phyloP scores from a whole-genome alignment of 2,888 invertebrate species.

The Carpatolechia fugitivella region DNA sequence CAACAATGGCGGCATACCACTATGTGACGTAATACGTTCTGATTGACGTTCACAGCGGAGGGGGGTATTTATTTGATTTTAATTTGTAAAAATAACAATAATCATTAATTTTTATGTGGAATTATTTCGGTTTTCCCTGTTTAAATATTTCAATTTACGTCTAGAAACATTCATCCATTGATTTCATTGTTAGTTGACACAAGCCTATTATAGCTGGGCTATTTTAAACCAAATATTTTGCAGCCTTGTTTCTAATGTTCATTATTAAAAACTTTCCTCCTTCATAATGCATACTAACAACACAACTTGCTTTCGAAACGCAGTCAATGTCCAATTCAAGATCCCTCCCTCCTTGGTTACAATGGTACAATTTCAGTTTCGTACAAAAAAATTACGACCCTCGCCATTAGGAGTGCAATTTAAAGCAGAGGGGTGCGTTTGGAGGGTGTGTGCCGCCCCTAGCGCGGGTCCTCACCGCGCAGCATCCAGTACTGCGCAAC shows the following conservation, averaged over 20 bases:
- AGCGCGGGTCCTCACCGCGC: constrained; percentile 50
- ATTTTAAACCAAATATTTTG: too few relatives aligned
- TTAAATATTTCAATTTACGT: too few relatives aligned
- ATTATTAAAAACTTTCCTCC: constrained; percentile 23
- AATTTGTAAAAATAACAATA: too few relatives aligned
- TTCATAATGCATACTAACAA: neutral
- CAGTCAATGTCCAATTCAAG: constrained; percentile 33
- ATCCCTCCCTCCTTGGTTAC: constrained; percentile 21
- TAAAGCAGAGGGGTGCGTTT: constrained; percentile 51
- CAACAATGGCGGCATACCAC: too few relatives aligned
- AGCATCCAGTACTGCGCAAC: constrained; percentile 75
- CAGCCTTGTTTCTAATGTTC: neutral
- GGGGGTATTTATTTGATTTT: too few relatives aligned
- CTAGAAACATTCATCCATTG: too few relatives aligned
- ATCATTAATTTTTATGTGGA: too few relatives aligned
- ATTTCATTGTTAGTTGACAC: too few relatives aligned
- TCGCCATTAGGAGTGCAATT: constrained; percentile 52
- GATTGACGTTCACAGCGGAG: too few relatives aligned
- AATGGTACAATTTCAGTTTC: constrained; percentile 31
- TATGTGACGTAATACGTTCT: too few relatives aligned
- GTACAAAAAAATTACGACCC: constrained; percentile 51
- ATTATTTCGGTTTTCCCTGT: too few relatives aligned
- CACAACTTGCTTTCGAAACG: neutral
- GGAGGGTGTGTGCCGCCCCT: constrained; percentile 69
- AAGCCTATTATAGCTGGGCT: too few relatives aligned